Base-by-base conservation (phyloP, 2,113 vertebrate genomes). In the Xenotilapia flavipinnis region DNA sequence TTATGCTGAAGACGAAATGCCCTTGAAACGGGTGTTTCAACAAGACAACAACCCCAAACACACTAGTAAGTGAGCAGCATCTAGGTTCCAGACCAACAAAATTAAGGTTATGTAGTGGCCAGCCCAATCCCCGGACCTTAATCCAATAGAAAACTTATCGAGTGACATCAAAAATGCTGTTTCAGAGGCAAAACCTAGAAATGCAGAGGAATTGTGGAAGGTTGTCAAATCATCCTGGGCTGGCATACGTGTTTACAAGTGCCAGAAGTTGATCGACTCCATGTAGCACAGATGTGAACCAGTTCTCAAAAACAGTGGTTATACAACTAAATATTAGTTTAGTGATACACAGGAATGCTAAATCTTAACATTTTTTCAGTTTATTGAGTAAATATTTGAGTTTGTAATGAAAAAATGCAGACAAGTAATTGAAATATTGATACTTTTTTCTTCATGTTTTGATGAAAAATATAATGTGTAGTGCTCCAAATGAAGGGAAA, bases 101-200 rank as follows among this genome's bases (percentile, higher is more conserved):
- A 58, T 9, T 0, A 58, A 15, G 12, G 21, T 60, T 60, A 60
- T 33, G 15, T 3, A 1, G 56, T 60, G 56, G 1, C 5, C 56
- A 60, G 28, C 56, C 28, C 9, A 60, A 60, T 33, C 28, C 56
- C 28, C 3, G 3, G 56, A 60, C 0, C 9, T 60, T 33, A 60
- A 60, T 33, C 28, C 28, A 33, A 60, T 4, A 60, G 56, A 33
- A 60, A 60, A 60, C 28, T 60, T 33, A 15, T 0, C 2, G 56
- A 31, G 28, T 62, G 3, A 19, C 58, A 62, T 62, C 0, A 11
- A 33, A 60, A 62, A 62, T 33, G 28, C 0, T 0, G 8, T 62
- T 62, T 62, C 0, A 10, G 56, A 60, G 56, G 5, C 28, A 60
- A 60, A 33, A 33, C 28, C 28, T 31, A 60, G 28, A 60, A 60